Base-by-base conservation (phyloP, 2,113 vertebrate genomes). In the Pseudopodoces humilis region DNA sequence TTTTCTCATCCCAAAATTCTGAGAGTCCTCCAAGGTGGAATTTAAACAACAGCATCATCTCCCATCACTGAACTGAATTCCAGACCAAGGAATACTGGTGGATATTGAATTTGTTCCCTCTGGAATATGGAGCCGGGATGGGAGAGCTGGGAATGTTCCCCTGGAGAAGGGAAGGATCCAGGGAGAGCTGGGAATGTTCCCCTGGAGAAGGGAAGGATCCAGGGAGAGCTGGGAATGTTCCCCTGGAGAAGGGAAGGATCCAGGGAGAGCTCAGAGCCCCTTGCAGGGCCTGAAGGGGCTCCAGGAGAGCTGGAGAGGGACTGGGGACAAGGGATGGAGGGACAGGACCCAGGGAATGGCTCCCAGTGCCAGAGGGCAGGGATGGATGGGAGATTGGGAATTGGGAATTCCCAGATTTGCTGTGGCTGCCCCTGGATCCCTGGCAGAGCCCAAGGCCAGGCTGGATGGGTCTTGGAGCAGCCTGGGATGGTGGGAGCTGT, bases 1-100 rank as follows among this genome's bases (percentile, higher is more conserved):
- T 55, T 35, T 37, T 3, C 25, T 9, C 43, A 7, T 24, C 35
- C 35, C 50, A 27, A 46, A 41, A 7, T 22, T 28, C 33, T 1
- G 0, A 0, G 2, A 7, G 4, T 2, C 8, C 17, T 53, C 37
- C 31, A 3, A 35, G 15, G 31, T 21, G 59, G 15, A 67, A 39
- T 25, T 67, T 14, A 3, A 22, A 2, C 58, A 18, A 10, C n/a
- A 30, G n/a, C 35, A 5, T 4, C 72, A 50, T 50, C 52, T 63
- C 47, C 62, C 7, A 47, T 10, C 37, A 1, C 35, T 12, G 53
- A 22, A 5, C n/a, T n/a, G 41, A 37, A 41, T 46, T 30, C 63
- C 59, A 92, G 50, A 7, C 9, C 31, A 3, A 18, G 67, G 3
- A 15, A 30, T 13, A 2, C 0, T 9, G 13, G 47, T 9, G 52